Conservation (phyloP, 2,113 vertebrate genomes). For the Azemiops feae region DNA sequence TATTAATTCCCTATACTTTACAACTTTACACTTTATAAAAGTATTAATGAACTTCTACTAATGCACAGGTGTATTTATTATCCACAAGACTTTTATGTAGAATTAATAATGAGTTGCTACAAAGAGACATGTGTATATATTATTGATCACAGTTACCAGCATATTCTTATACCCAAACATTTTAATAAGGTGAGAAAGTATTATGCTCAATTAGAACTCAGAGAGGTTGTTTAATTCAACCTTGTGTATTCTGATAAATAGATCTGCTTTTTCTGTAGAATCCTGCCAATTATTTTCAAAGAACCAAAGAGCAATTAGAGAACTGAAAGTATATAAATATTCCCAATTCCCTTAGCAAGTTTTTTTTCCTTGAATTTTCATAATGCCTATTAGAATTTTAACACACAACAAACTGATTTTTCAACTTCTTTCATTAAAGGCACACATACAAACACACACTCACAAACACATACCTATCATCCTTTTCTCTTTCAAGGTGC, state of each 20-base stretch:
- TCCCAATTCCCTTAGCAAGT: neutral
- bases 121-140: neutral
- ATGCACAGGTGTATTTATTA: neutral
- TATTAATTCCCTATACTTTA: neutral
- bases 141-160: neutral
- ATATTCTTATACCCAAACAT: neutral
- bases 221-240: neutral
- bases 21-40: neutral
- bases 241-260: neutral
- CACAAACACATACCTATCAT: neutral
- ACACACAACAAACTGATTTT: neutral
- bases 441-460: neutral
- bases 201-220: neutral
- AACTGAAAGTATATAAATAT: constrained; percentile 10
- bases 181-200: neutral
- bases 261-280: neutral
- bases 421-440: neutral
- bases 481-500: neutral
- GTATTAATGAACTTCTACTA: neutral
- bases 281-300: constrained; percentile 19
- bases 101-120: neutral
- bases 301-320: neutral
- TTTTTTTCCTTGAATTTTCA: neutral
- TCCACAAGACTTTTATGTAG: neutral
- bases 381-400: neutral